phyloP scores from a whole-genome alignment of 2,797 vertebrate genomes.

The Schizothorax lantsangensis region DNA sequence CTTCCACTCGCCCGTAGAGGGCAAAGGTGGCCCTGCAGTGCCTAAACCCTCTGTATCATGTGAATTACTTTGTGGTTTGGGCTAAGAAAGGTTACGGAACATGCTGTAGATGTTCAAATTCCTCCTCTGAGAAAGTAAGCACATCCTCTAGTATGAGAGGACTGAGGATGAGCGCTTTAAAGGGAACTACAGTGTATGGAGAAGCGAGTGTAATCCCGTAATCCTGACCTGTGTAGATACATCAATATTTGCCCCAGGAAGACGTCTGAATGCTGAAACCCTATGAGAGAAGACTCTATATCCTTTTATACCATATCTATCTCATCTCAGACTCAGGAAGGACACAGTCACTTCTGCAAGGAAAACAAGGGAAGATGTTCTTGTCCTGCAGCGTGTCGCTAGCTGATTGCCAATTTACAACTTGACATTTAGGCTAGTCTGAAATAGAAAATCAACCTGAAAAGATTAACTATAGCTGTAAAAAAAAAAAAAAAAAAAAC shows the following conservation, averaged over 20 bases:
- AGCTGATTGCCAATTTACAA: conserved; percentile 35
- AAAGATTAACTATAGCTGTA: background rate
- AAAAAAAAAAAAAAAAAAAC: no score
- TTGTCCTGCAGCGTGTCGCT: conserved; percentile 11
- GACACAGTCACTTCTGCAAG: background rate
- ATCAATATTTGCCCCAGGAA: conserved; percentile 19
- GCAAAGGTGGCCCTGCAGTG: conserved; percentile 49
- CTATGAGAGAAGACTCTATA: background rate
- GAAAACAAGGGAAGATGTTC: conserved; percentile 13
- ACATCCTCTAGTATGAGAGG: conserved; percentile 25
- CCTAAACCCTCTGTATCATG: conserved; percentile 46
- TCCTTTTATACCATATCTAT: conserved; percentile 17
- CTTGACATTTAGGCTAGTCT: conserved; percentile 35
- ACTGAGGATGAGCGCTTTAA: conserved; percentile 13
- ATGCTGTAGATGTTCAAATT: conserved; percentile 46
- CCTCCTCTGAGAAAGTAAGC: conserved; percentile 34
- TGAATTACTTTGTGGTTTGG: conserved; percentile 59
- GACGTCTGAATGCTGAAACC: conserved; percentile 1
- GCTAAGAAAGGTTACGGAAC: conserved; percentile 50
- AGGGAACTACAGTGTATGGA: background rate
- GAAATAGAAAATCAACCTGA: conserved; percentile 33
- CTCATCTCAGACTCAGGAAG: conserved; percentile 14
- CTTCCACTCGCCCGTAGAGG: conserved; percentile 42
- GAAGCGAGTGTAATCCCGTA: conserved; percentile 2
- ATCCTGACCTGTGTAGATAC: conserved; percentile 43